Base-by-base conservation (phyloP, 2,113 vertebrate species). In the Rafetus swinhoei region DNA sequence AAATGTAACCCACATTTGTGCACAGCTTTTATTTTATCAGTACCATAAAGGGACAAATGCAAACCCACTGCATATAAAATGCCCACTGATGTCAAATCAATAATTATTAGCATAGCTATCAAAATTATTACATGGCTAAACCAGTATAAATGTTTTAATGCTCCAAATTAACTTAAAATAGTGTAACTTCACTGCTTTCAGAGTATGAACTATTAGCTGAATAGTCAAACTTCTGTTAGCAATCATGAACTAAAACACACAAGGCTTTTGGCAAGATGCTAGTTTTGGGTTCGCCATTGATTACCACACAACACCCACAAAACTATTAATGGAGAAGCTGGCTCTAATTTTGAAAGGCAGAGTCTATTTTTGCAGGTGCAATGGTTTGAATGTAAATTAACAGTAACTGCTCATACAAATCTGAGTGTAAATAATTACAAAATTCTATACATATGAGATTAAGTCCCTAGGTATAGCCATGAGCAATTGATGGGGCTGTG, bases 391-490 rank as follows among this genome's bases (percentile, higher is more conserved):
- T 93, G 90, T 94, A 82, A 93, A 92, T 76, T 96, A 94, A 86
- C 81, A 83, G 81, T 92, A 93, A 94, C 94, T 89, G 88, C 94
- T 94, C 84, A 82, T 81, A 95, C 90, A 97, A 95, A 95, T 93
- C 94, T 59, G 86, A 85, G 76, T 89, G 95, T 90, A 16, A 76
- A 92, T 87, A 45, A 89, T 94, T 95, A 93, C 86, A 84, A 56
- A 86, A 94, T 69, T 93, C 94, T 93, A 97, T 91, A 95, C 95
- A 95, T 54, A 14, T 54, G 92, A 96, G 86, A 95, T 94, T 93
- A 94, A 96, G 93, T 87, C 93, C 93, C 87, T 50, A 90, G 92
- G 55, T 95, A 86, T 85, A 89, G 87, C 69, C 53, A 18, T 89
- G 79, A 93, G 92, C 93, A 95, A 76, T 88, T 93, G 88, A 32